A percentile compares a stretch with the other conserved stretches of the same genome.
Evolutionary conservation across 2,113 vertebrate genomes (phyloP).

Genomic region (Megaleporinus macrocephalus): DNA sequence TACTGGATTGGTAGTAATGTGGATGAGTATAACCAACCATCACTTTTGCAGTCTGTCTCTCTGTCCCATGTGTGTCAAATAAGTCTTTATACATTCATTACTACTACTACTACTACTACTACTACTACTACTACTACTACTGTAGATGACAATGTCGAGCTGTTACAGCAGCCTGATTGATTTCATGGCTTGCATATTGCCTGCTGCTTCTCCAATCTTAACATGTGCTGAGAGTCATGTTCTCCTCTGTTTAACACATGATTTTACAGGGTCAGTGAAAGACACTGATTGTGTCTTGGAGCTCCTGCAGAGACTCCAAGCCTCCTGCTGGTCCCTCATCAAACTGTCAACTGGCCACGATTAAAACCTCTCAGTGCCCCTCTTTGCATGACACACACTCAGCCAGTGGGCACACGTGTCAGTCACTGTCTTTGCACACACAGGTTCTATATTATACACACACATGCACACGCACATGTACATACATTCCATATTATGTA

Average conservation of each 20-base stretch:
- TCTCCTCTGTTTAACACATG: not conserved
- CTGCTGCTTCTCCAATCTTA: not conserved
- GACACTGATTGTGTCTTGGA: slow-evolving; percentile 5
- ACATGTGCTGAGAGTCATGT: not conserved
- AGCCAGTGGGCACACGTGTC: slow-evolving; percentile 22
- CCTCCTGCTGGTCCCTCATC: slow-evolving; percentile 51
- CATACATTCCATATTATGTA: no score
- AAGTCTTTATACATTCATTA: no score
- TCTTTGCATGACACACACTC: slow-evolving; percentile 49
- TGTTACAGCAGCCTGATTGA: no score
- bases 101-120: no score
- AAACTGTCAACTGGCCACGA: slow-evolving; percentile 77
- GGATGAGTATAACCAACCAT: no score
- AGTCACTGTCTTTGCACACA: not conserved
- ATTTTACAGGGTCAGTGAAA: not conserved
- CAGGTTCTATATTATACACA: not conserved
- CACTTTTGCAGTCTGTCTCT: no score
- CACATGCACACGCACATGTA: not conserved
- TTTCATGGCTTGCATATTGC: not conserved
- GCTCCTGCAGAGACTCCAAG: slow-evolving; percentile 14
- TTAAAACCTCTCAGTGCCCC: slow-evolving; percentile 60
- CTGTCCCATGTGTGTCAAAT: no score
- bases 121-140: no score
- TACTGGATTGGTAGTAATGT: no score
- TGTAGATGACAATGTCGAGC: no score